A percentile compares a stretch with the other conserved stretches of the same genome.
These are phyloP conservation scores for Ricordea florida DNA, from an alignment of 92 coral and sea anemone genomes.

Conservation along the genomic window DNA sequence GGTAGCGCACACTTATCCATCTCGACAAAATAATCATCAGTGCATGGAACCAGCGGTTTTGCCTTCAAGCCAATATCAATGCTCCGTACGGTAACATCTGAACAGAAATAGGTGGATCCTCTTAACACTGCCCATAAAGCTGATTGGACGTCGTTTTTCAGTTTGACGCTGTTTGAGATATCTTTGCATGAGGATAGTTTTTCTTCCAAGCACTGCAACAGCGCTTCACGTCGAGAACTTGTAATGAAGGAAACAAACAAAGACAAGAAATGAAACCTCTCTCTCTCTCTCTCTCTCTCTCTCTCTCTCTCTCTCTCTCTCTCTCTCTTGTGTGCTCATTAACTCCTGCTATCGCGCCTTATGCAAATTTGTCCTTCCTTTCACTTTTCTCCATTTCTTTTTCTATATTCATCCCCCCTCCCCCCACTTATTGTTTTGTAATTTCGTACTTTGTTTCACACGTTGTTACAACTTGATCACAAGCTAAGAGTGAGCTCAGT, in stretches of 20 bases:
- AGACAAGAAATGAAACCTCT: background rate
- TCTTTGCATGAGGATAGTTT: background rate
- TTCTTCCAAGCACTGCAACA: background rate
- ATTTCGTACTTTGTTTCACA: too few relatives aligned
- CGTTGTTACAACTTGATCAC: too few relatives aligned
- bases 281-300: background rate
- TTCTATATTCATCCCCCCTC: too few relatives aligned
- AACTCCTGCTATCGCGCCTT: too few relatives aligned
- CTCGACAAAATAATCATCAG: slow-evolving; percentile 7
- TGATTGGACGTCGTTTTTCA: background rate
- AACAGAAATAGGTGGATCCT: slow-evolving; percentile 11
- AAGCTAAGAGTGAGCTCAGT: too few relatives aligned
- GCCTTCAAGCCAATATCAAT: slow-evolving; percentile 13
- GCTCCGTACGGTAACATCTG: background rate
- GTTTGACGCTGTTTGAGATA: background rate
- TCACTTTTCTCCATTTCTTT: too few relatives aligned
- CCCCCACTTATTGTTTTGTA: too few relatives aligned
- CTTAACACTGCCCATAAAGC: background rate
- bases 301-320: too few relatives aligned
- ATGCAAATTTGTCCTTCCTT: too few relatives aligned
- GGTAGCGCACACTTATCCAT: slow-evolving; percentile 30
- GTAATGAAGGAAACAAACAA: background rate
- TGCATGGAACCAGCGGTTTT: slow-evolving; percentile 5
- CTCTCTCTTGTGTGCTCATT: too few relatives aligned
- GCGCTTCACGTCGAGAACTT: background rate